Percentiles rank a stretch among this genome's conserved stretches.
Conservation (phyloP, 2,888 invertebrate genomes). For the Sturmia bella region DNA sequence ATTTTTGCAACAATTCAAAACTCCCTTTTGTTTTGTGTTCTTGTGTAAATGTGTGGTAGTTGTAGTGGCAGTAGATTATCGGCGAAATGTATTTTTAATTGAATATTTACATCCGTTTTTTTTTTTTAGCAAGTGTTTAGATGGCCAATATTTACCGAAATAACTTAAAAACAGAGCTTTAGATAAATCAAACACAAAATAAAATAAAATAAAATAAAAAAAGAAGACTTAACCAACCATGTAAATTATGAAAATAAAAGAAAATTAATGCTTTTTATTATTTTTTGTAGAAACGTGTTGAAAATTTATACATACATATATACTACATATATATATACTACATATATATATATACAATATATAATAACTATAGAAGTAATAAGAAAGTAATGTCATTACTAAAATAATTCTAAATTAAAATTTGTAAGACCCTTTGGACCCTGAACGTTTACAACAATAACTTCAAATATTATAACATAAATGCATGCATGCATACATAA, state of each 20-base stretch:
- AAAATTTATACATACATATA: conserved; percentile 9
- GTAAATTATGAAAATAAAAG: conserved; percentile 54
- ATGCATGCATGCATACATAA: neutral
- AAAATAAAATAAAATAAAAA: conserved; percentile 33
- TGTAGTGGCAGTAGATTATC: conserved; percentile 61
- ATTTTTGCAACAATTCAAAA: conserved; percentile 2
- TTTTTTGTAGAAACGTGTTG: conserved; percentile 39
- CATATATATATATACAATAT: conserved; percentile 10
- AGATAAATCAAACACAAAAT: conserved; percentile 57
- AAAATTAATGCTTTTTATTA: conserved; percentile 31
- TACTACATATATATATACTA: conserved; percentile 1
- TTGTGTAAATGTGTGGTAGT: conserved; percentile 64
- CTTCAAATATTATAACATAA: no score
- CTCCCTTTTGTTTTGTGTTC: conserved; percentile 19
- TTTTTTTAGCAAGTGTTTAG: conserved; percentile 58
- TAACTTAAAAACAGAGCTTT: conserved; percentile 61
- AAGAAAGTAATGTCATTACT: no score
- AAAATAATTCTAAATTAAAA: no score
- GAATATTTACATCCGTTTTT: neutral
- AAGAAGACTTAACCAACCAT: conserved; percentile 47
- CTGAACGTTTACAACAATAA: neutral
- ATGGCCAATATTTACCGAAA: conserved; percentile 37
- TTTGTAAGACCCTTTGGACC: conserved; percentile 24
- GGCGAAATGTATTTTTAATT: conserved; percentile 23
- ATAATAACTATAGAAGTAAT: neutral